Base-by-base conservation (phyloP, 2,888 invertebrate species). In the Drosophila kuntzei region DNA sequence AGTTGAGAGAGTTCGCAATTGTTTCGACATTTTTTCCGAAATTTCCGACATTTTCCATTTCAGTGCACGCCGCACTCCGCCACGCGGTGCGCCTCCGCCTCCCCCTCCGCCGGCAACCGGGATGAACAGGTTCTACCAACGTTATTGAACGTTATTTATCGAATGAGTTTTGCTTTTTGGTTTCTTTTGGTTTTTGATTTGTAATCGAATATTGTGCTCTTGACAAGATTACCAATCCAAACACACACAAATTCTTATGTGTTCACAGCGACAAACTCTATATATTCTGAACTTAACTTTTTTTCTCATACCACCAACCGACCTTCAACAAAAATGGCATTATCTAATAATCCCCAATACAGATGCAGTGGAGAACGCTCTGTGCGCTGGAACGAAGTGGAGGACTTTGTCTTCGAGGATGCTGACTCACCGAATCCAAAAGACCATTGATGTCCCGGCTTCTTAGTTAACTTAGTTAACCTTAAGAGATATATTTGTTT, bases 41-140 rank as follows among this genome's bases (percentile, higher is more conserved):
- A 11, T 25, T 37, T 16, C 2, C 2, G 20, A 6, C 7, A 5
- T 46, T 55, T n/a, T n/a, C 2, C 32, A 9, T 80, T 87, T 22
- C 50, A 91, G 91, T 62, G 90, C 91, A 6, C 90, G 91, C 63
- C 90, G 90, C 49, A 91, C 91, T 68, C 91, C 91, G 69, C 91
- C 91, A 37, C 89, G 90, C 58, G 79, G 89, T 37, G 91, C 91
- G 20, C 92, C 91, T 27, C 90, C 92, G 55, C 91, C 91, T 55
- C 90, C 90, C 44, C 91, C 91, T 9, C 90, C 91, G n/a, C 88
- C 90, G 25, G 62, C 86, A 71, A 80, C 89, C 77, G 81, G 87
- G 80, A 74, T 82, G 89, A 91, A 90, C 90, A 91, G 91, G 91
- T 91, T 91, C 85, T 89, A 87, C 80, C 86, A 87, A 90, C 91